Percentiles rank a stretch among this genome's conserved stretches.
phyloP scores from a whole-genome alignment of 2,888 invertebrate species.

The Tenthredo scrophulariae region DNA sequence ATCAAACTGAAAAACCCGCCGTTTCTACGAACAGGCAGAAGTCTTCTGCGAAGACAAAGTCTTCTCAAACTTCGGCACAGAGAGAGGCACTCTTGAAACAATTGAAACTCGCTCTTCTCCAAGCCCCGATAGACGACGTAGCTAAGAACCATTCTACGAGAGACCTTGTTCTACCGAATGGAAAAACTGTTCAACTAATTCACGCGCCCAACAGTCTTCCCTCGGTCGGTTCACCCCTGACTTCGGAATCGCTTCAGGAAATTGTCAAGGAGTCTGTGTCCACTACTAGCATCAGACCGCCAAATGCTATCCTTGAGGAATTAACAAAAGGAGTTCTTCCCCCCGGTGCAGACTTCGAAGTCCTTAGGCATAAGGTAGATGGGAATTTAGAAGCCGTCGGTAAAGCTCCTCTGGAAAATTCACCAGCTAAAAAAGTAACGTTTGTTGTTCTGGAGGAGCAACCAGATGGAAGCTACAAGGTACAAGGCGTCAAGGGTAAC shows the following conservation, averaged over 20 bases:
- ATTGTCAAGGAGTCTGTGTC: constrained; percentile 67
- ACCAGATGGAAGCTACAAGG: constrained; percentile 91
- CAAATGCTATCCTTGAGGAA: constrained; percentile 86
- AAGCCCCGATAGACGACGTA: constrained; percentile 83
- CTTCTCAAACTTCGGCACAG: constrained; percentile 70
- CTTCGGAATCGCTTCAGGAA: constrained; percentile 62
- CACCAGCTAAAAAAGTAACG: constrained; percentile 90
- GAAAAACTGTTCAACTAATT: constrained; percentile 80
- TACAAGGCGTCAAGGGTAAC: constrained; percentile 85
- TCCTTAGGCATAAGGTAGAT: constrained; percentile 87
- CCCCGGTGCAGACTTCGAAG: constrained; percentile 89
- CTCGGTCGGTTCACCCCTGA: constrained; percentile 65
- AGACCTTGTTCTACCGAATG: constrained; percentile 87
- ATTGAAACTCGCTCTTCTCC: constrained; percentile 86
- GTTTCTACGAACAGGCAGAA: constrained; percentile 71
- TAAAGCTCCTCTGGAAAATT: constrained; percentile 81
- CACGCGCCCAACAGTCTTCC: constrained; percentile 68
- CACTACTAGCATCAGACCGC: constrained; percentile 83
- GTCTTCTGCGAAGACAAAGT: constrained; percentile 74
- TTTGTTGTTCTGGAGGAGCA: constrained; percentile 93
- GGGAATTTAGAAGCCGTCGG: constrained; percentile 87
- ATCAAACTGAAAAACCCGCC: constrained; percentile 77
- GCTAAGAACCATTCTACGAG: constrained; percentile 87
- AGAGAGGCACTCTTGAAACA: constrained; percentile 88
- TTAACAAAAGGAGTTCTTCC: constrained; percentile 90